phyloP scores from a whole-genome alignment of 2,888 invertebrate genomes.

The Papilio demoleus region DNA sequence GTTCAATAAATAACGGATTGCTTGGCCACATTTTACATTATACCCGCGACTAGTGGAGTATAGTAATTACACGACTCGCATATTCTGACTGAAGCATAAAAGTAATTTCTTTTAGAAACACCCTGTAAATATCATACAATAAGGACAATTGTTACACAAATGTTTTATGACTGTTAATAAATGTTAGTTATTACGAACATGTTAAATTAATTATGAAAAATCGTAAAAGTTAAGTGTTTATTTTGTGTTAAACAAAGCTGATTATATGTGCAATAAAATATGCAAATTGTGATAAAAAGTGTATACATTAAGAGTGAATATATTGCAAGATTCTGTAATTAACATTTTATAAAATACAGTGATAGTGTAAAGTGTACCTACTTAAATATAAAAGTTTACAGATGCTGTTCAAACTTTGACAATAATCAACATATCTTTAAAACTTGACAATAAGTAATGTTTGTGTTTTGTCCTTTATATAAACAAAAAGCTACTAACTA shows the following conservation, averaged over 20 bases:
- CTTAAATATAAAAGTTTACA: conserved; percentile 32
- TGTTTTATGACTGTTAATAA: conserved; percentile 12
- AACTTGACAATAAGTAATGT: conserved; percentile 18
- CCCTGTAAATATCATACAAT: conserved; percentile 35
- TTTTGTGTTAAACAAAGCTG: conserved; percentile 10
- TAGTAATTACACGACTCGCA: too few species aligned
- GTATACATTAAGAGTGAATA: conserved; percentile 10
- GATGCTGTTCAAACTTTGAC: conserved; percentile 33
- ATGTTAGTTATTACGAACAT: conserved; percentile 18
- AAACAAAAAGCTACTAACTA: conserved; percentile 61
- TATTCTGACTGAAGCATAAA: too few species aligned
- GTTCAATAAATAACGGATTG: too few species aligned
- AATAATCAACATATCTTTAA: conserved; percentile 2
- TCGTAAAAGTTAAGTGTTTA: conserved; percentile 4
- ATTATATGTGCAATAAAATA: conserved; percentile 35
- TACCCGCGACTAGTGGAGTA: too few species aligned
- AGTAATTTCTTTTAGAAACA: conserved; percentile 44
- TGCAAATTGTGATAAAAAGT: conserved; percentile 18
- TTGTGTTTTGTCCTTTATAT: conserved; percentile 29
- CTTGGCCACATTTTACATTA: too few species aligned
- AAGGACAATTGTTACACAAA: conserved; percentile 16
- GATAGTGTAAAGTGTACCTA: conserved; percentile 52
- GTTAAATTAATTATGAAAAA: background rate
- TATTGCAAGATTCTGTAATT: conserved; percentile 15
- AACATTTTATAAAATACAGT: conserved; percentile 31